Evolutionary conservation across 2,797 vertebrate genomes (phyloP).

Genomic region (Schizopygopsis pylzovi): DNA sequence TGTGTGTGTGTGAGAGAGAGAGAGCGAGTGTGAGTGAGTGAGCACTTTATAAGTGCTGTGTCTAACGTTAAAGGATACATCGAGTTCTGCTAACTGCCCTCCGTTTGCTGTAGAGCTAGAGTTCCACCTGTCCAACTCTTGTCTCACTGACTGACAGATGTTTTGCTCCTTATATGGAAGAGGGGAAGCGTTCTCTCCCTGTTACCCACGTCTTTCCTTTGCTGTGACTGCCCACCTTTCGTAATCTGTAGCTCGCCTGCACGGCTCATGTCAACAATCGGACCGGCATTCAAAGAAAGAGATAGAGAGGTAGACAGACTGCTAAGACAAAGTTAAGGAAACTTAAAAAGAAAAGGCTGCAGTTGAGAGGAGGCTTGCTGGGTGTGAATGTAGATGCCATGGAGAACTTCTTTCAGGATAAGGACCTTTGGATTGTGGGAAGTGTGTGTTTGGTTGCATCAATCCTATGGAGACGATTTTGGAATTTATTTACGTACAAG

Average conservation of each 20-base stretch:
- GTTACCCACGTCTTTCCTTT: constrained; percentile 7
- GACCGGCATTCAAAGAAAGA: constrained; percentile 42
- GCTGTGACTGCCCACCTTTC: constrained; percentile 47
- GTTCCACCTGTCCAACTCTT: constrained; percentile 85
- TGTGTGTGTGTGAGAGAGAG: neutral
- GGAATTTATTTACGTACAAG: constrained; percentile 80
- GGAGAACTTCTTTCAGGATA: constrained; percentile 83
- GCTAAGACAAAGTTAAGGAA: constrained; percentile 45
- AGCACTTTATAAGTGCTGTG: constrained; percentile 73
- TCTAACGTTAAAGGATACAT: constrained; percentile 76
- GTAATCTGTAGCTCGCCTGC: constrained; percentile 49
- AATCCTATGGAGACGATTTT: constrained; percentile 84
- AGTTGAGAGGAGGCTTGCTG: constrained; percentile 16
- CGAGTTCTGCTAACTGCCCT: constrained; percentile 69
- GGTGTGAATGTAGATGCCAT: constrained; percentile 69
- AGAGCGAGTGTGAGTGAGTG: constrained; percentile 46
- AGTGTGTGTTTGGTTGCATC: constrained; percentile 87
- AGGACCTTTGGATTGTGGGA: constrained; percentile 86
- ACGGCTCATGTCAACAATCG: constrained; percentile 67
- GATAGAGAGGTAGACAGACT: constrained; percentile 60
- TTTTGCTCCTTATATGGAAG: constrained; percentile 85
- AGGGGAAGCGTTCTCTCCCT: constrained; percentile 52
- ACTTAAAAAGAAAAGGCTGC: constrained; percentile 32
- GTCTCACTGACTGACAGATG: constrained; percentile 81
- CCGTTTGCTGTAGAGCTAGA: constrained; percentile 68